Evolutionary conservation across 1,140 invertebrate species (phyloP).

Genomic region (Bombus soroeensis): DNA sequence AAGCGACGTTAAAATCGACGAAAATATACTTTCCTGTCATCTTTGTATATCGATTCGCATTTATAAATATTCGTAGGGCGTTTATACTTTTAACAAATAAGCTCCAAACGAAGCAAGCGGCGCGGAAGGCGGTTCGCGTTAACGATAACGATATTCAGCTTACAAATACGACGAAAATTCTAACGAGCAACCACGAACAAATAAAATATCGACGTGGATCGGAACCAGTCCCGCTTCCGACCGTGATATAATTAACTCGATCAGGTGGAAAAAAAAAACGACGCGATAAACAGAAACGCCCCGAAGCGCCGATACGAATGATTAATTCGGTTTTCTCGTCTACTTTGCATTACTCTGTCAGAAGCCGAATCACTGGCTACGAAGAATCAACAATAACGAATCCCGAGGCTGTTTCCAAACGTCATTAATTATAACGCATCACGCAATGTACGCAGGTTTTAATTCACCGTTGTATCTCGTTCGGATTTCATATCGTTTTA

Average conservation of each 20-base stretch:
- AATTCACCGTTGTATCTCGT: neutral
- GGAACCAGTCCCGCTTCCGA: neutral
- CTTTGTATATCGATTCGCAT: neutral
- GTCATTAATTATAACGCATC: conserved; percentile 27
- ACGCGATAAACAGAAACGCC: conserved; percentile 13
- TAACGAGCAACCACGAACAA: neutral
- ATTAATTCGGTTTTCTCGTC: conserved; percentile 14
- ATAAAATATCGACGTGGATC: neutral
- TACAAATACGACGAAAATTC: conserved; percentile 3
- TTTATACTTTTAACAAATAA: neutral
- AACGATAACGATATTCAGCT: neutral
- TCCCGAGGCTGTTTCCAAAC: neutral
- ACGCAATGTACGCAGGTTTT: neutral
- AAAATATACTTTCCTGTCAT: neutral
- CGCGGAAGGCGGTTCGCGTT: neutral
- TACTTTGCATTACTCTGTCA: neutral
- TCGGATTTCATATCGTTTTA: neutral
- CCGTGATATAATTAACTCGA: conserved; percentile 18
- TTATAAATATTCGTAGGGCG: neutral
- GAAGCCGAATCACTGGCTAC: neutral
- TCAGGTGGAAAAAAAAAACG: neutral
- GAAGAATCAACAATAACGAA: conserved; percentile 3
- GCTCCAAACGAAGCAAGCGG: neutral
- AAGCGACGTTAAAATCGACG: too few relatives aligned
- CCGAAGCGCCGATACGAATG: conserved; percentile 20